phyloP scores from a whole-genome alignment of 1,140 invertebrate species.

The Neodiprion lecontei region DNA sequence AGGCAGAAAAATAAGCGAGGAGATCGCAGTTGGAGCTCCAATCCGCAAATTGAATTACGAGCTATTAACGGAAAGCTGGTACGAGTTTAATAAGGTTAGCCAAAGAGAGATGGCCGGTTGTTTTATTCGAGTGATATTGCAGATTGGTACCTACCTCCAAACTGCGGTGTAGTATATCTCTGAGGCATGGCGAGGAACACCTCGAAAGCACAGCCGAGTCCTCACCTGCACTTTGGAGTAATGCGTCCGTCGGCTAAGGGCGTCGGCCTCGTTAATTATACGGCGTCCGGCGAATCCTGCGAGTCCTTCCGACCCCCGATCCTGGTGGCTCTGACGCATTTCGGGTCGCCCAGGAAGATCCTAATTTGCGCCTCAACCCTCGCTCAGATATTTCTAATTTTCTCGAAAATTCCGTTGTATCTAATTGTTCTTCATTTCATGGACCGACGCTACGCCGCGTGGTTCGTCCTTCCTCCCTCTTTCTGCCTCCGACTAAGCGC shows the following conservation, averaged over 20 bases:
- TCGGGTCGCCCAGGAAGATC: background rate
- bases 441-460: no score
- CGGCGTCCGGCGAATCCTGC: no score
- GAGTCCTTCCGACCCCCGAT: background rate
- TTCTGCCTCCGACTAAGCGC: no score
- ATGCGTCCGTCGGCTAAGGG: constrained; percentile 24
- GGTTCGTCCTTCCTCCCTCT: no score
- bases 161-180: constrained; percentile 5
- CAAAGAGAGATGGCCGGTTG: constrained; percentile 12
- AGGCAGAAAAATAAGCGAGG: no score
- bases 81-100: constrained; percentile 18
- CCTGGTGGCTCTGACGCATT: background rate
- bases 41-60: constrained; percentile 14
- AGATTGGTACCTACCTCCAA: background rate
- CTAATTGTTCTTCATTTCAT: no score
- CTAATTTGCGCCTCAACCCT: background rate
- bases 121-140: constrained; percentile 5
- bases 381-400: constrained; percentile 7
- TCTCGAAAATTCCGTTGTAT: background rate
- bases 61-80: constrained; percentile 10
- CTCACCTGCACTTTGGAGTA: constrained; percentile 23
- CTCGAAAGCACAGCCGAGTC: background rate
- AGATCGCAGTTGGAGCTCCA: background rate
- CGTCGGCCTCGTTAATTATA: constrained; percentile 31
- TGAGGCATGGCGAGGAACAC: background rate